Base-by-base conservation (phyloP, 2,113 vertebrate genomes). In the Xyrauchen texanus region DNA sequence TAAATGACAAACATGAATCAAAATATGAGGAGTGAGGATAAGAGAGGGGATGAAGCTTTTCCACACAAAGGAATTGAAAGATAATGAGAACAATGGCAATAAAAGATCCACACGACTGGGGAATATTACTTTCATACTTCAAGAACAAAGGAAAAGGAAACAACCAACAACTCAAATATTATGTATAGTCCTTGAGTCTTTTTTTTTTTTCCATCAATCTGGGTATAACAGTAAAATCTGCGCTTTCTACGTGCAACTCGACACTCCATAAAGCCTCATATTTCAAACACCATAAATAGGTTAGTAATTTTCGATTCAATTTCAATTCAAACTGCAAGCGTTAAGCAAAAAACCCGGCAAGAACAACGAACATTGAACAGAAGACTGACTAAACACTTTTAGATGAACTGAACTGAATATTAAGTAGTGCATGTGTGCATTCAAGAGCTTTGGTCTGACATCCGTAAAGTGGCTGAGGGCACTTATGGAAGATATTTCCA, bases 291-390 rank as follows among this genome's bases (percentile, higher is more conserved):
- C 65, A 80, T 69, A 87, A 87, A 89, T 84, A 87, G 55, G 52
- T 77, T 57, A 68, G 53, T 80, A 84, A 85, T 82, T 86, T 86
- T 77, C 84, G 75, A 46, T 78, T 61, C 42, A 81, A 77, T 79
- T 82, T 74, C 78, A 75, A 78, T 87, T 67, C 79, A 84, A 84
- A 88, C 84, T 79, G 42, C 61, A 86, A 80, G 84, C 49, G 77
- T 76, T 60, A 34, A 34, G 21, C 21, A 34, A 34, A 34, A 1
- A 34, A 34, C 71, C 46, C 57, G 13, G 52, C 13, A n/a, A n/a
- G n/a, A n/a, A n/a, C n/a, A n/a, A 45, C 57, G 47, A 83, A 70
- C 73, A 60, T 55, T 55, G 57, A 80, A 82, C 77, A 61, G 9
- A 15, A 63, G 46, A 34, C n/a, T 21, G 66, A 73, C 21, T 53